A percentile compares a stretch with the other conserved stretches of the same genome.
phyloP scores from a whole-genome alignment of 1,140 invertebrate genomes.

The Heliconius hewitsoni region DNA sequence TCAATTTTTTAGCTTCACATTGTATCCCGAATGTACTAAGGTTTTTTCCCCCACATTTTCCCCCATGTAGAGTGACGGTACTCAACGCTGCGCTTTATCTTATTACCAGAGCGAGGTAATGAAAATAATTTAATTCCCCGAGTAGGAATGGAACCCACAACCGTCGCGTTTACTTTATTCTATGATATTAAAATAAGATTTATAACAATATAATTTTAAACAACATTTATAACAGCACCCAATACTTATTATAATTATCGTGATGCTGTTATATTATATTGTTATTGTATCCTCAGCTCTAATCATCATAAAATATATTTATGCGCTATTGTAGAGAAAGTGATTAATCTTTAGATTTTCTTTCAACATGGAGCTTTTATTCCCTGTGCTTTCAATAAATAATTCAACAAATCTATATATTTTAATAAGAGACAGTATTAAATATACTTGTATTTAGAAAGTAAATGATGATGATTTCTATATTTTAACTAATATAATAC shows the following conservation, averaged over 20 bases:
- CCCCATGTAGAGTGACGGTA: too few species aligned
- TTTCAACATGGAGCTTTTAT: neutral
- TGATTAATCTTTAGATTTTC: neutral
- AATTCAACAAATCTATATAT: neutral
- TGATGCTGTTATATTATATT: neutral
- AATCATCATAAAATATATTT: slow-evolving; percentile 5
- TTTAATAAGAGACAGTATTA: neutral
- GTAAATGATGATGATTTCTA: neutral
- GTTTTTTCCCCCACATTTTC: too few species aligned
- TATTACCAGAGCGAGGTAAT: too few species aligned
- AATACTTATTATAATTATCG: too few species aligned
- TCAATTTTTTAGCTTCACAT: neutral
- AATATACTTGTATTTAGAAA: neutral
- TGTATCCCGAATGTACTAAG: too few species aligned
- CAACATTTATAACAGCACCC: too few species aligned
- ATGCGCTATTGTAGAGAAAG: neutral
- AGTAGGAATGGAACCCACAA: too few species aligned
- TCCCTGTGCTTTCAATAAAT: neutral
- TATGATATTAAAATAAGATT: too few species aligned
- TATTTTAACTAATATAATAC: neutral
- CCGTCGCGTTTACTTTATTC: too few species aligned
- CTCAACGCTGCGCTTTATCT: too few species aligned
- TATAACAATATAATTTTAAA: too few species aligned
- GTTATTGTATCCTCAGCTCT: neutral
- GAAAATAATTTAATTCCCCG: too few species aligned